Conservation (phyloP, 2,113 vertebrate genomes). For the Synchiropus splendidus region DNA sequence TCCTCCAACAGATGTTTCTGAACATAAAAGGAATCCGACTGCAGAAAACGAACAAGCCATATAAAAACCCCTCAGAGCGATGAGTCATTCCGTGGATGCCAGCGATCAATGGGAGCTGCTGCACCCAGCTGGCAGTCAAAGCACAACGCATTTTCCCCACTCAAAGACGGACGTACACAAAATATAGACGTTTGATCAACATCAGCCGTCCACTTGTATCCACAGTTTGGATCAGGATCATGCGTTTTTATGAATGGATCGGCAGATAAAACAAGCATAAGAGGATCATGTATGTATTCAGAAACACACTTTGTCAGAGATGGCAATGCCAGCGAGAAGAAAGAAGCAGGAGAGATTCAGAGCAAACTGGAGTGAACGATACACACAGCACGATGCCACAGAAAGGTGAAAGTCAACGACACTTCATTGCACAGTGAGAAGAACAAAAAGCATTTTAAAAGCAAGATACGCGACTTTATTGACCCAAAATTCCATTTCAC, state of each 20-base stretch:
- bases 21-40: constrained; percentile 21
- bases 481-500: no score
- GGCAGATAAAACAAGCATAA: constrained; percentile 14
- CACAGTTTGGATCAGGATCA: no score
- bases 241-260: constrained; percentile 9
- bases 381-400: constrained; percentile 37
- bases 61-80: constrained; percentile 40
- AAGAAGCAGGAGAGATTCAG: constrained; percentile 6
- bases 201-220: constrained; percentile 13
- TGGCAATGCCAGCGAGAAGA: background rate
- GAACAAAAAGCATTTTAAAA: no score
- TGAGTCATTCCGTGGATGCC: constrained; percentile 48
- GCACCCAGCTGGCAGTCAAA: constrained; percentile 41
- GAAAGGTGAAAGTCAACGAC: constrained; percentile 30
- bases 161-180: constrained; percentile 51
- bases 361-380: constrained; percentile 16
- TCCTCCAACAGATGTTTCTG: constrained; percentile 18
- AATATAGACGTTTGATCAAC: no score
- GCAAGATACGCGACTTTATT: no score
- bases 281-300: background rate
- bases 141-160: constrained; percentile 52
- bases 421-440: constrained; percentile 52
- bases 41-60: constrained; percentile 26
- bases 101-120: constrained; percentile 45
- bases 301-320: background rate